Conservation (phyloP, 2,113 vertebrate genomes). For the Morone saxatilis region DNA sequence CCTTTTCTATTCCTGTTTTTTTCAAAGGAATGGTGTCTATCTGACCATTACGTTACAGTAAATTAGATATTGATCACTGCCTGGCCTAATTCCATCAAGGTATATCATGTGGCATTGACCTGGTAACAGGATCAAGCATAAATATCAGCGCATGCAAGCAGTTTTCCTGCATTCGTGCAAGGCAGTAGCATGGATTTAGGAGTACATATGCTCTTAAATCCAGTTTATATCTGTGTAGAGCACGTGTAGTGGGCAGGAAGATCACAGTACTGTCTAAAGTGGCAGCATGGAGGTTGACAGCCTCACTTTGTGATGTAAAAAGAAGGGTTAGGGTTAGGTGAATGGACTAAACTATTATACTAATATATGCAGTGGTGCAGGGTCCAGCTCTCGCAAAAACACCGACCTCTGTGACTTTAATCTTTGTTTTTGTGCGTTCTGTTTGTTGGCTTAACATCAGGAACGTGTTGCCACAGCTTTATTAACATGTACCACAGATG, state of each 20-base stretch:
- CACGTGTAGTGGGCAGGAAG: not conserved
- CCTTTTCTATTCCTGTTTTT: slow-evolving; percentile 12
- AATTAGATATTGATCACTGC: slow-evolving; percentile 50
- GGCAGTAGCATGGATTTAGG: not conserved
- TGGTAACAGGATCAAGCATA: not conserved
- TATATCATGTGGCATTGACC: slow-evolving; percentile 26
- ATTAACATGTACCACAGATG: too few species aligned
- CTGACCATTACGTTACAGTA: slow-evolving; percentile 17
- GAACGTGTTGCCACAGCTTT: too few species aligned
- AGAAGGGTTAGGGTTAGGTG: not conserved
- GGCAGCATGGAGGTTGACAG: not conserved
- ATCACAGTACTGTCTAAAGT: not conserved
- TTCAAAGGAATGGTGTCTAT: slow-evolving; percentile 13
- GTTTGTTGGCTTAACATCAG: too few species aligned
- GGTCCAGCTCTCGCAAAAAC: too few species aligned
- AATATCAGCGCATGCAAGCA: not conserved
- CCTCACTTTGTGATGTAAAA: not conserved
- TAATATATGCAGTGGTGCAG: too few species aligned
- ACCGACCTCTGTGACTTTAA: too few species aligned
- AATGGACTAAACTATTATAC: not conserved
- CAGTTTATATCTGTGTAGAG: not conserved
- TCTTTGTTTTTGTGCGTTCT: too few species aligned
- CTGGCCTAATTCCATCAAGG: slow-evolving; percentile 39
- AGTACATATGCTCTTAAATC: not conserved
- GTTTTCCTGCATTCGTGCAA: not conserved